Base-by-base conservation (phyloP, 1,140 invertebrate genomes). In the Mylabris phalerata region DNA sequence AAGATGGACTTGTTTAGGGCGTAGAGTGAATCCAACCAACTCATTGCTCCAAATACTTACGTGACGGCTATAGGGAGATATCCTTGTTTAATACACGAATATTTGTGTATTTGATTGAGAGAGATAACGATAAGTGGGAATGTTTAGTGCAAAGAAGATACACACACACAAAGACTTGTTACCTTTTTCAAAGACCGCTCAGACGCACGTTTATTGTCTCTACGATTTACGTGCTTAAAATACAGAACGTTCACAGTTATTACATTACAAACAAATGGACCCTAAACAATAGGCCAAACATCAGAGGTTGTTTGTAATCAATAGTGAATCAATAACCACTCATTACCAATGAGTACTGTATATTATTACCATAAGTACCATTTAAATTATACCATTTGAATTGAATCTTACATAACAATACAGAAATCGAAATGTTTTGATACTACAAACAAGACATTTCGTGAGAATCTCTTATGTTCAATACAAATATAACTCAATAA, bases 181-280 rank as follows among this genome's bases (percentile, higher is more conserved):
- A 62, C 61, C 61, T 59, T 62, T 62, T 62, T 58, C 56, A 59
- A 55, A 59, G 61, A 57, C 61, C 61, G 61, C 61, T 57, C 61
- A 62, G 61, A 62, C 61, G 57, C 61, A 48, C 61, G 57, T 54
- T 62, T 62, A 62, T 62, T 62, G 61, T 62, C 61, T 62, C 57
- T 62, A 48, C 43, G 50, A 59, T 62, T 62, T 62, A 62, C 61
- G 61, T 62, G 61, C 57, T 59, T 60, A 39, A 58, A 62, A 62
- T 62, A 56, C 57, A 51, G 47, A 62, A 50, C 57, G 50, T 55
- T 50, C 57, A 42, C 56, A 47, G 57, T 59, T 58, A 62, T 62
- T 62, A 62, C 57, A 60, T 60, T 32, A 62, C 57, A 59, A 54
- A 27, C 46, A 54, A 42, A 43, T 26, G 50, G 7, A 52, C 32